Evolutionary conservation across 2,113 vertebrate genomes (phyloP), one percentile per base, ranked within the genome.

Genomic region (Platysteira castanea): DNA sequence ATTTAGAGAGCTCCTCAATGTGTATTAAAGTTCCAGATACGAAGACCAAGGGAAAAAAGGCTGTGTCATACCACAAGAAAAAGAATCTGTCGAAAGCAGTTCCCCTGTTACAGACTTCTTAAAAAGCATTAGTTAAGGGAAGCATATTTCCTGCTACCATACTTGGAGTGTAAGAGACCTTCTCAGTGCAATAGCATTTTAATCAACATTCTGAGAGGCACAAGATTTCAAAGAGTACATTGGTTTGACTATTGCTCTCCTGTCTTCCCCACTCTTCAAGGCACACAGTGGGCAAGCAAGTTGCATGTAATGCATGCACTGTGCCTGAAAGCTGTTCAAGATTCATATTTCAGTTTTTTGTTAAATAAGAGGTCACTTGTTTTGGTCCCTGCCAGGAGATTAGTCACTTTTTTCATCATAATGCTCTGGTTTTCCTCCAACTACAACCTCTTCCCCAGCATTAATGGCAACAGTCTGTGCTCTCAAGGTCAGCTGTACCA

Each of bases 331-430:
- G 57, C 26, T 83, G 22, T 24, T 73, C 7, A 23, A 77, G n/a
- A 83, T n/a, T 27, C 0, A 0, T 33, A 27, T 57, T 54, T 67
- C 31, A 18, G 2, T 1, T 1, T 9, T 56, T 74, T 67, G 16
- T 71, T 78, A 54, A 78, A 4, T 18, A 73, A 60, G 13, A 63
- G 10, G 26, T 11, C 14, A 41, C 37, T 73, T 60, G 5, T 52
- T 82, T 68, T 30, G 9, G 37, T 8, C 21, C 13, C 53, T 68
- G 53, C 10, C 24, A 68, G 39, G 86, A 77, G 23, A 85, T 56
- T 7, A 69, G 35, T 69, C 47, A 70, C 23, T 21, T 56, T 94
- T 67, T 81, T 95, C 56, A 84, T 27, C 41, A 12, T 1, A 37
- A 37, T 39, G 39, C 20, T 76, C 37, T 50, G 10, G 1, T 79